These are phyloP conservation scores for Idaea aversata DNA, from an alignment of 2,888 invertebrate genomes.

Conservation along the genomic window DNA sequence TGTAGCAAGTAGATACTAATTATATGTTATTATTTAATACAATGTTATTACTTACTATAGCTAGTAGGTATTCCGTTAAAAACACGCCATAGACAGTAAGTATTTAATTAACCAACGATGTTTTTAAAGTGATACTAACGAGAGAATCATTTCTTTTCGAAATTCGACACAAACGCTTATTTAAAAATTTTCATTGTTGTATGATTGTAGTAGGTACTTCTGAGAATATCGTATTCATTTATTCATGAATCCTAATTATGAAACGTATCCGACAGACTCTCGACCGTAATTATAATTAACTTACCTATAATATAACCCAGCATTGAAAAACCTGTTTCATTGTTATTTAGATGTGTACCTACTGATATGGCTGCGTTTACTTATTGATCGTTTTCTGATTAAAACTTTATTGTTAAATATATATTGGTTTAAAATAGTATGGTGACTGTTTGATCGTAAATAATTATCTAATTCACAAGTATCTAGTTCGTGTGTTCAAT, in stretches of 20 bases:
- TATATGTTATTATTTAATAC: slow-evolving; percentile 77
- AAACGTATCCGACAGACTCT: slow-evolving; percentile 50
- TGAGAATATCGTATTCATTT: slow-evolving; percentile 51
- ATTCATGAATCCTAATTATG: slow-evolving; percentile 63
- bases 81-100: slow-evolving; percentile 51
- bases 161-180: slow-evolving; percentile 48
- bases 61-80: slow-evolving; percentile 41
- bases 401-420: slow-evolving; percentile 17
- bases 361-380: slow-evolving; percentile 44
- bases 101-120: slow-evolving; percentile 43
- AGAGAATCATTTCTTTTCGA: slow-evolving; percentile 50
- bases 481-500: not conserved
- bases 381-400: slow-evolving; percentile 45
- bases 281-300: slow-evolving; percentile 55
- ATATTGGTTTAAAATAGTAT: not conserved
- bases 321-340: slow-evolving; percentile 51
- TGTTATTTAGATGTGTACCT: slow-evolving; percentile 49
- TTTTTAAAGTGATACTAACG: slow-evolving; percentile 53
- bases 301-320: slow-evolving; percentile 46
- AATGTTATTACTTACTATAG: slow-evolving; percentile 67
- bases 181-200: slow-evolving; percentile 55
- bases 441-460: not conserved
- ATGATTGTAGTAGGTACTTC: slow-evolving; percentile 44
- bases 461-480: slow-evolving; percentile 1
- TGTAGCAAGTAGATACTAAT: slow-evolving; percentile 73